phyloP scores from a whole-genome alignment of 2,113 vertebrate genomes.

The Rhabdomys dilectus region DNA sequence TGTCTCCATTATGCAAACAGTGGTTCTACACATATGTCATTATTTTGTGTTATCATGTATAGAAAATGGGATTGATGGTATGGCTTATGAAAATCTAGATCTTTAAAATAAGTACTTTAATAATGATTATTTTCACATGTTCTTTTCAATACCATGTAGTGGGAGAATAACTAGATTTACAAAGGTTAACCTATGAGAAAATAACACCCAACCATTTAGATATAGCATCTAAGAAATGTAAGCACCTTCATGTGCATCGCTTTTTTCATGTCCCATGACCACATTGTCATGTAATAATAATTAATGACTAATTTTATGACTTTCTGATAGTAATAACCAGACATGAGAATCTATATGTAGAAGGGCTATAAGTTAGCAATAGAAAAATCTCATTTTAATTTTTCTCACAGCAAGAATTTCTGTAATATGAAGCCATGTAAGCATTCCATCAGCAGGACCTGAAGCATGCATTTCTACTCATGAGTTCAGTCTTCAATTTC shows the following conservation, averaged over 20 bases:
- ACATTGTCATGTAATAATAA: background rate
- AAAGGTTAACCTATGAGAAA: background rate
- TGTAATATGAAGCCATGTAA: background rate
- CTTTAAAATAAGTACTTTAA: background rate
- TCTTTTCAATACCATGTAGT: background rate
- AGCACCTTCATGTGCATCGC: background rate
- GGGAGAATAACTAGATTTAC: background rate
- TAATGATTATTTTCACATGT: background rate
- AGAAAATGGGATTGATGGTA: background rate
- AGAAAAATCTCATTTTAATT: background rate
- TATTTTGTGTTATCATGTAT: background rate
- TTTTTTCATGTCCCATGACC: background rate
- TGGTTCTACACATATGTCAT: background rate
- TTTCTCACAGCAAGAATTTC: background rate
- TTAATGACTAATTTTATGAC: conserved; percentile 25
- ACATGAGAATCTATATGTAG: background rate
- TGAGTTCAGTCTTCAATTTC: background rate
- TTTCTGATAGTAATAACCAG: background rate
- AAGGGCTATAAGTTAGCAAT: background rate
- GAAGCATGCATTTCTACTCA: background rate
- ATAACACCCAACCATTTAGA: background rate
- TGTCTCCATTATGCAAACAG: background rate
- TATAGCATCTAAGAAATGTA: background rate
- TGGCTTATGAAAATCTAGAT: background rate
- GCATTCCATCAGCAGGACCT: background rate